Conservation (phyloP, 2,113 vertebrate genomes). For the Oreochromis spilurus region DNA sequence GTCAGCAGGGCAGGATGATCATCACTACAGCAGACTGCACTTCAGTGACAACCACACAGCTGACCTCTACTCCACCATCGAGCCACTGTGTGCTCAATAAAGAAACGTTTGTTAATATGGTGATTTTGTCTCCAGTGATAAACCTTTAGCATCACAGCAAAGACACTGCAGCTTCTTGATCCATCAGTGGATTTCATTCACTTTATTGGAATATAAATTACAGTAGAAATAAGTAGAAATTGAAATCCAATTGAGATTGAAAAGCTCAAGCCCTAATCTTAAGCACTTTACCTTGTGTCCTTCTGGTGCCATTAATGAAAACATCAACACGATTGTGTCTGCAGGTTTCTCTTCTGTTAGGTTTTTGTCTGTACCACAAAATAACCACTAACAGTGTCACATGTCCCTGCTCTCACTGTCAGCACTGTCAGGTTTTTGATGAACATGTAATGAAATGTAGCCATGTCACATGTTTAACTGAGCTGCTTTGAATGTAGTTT, state of each 20-base stretch:
- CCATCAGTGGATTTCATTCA: neutral
- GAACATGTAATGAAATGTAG: neutral
- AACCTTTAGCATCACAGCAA: neutral
- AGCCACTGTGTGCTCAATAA: neutral
- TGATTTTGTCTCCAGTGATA: neutral
- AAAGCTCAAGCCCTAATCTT: neutral
- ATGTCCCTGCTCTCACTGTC: fast-evolving
- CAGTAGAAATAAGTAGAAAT: neutral
- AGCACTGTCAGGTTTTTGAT: fast-evolving
- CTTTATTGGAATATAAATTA: neutral
- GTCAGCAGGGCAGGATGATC: neutral
- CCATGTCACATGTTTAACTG: neutral
- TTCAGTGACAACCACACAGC: neutral
- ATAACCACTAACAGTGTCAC: neutral
- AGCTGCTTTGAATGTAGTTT: neutral
- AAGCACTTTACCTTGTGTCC: neutral
- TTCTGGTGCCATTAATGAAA: neutral
- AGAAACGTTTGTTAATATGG: neutral
- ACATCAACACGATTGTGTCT: neutral
- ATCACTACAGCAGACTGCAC: neutral
- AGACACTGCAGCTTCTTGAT: neutral
- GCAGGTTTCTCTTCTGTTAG: neutral
- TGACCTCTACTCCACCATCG: neutral
- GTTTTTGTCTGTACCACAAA: neutral
- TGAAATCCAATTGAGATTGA: neutral